A percentile compares a stretch with the other conserved stretches of the same genome.
phyloP scores from a whole-genome alignment of 2,113 vertebrate genomes.

The Anguilla rostrata region DNA sequence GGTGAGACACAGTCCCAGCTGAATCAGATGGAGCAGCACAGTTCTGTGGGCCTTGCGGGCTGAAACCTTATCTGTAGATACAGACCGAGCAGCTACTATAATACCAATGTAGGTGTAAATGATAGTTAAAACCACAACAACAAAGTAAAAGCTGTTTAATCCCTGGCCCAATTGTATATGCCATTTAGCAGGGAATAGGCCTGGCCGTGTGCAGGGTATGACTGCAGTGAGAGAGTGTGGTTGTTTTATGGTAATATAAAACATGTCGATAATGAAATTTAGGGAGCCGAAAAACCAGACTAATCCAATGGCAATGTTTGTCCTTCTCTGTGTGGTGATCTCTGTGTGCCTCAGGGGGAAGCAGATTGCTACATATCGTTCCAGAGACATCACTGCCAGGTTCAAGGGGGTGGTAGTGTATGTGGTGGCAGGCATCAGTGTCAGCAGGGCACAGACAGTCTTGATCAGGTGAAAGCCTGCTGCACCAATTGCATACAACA shows the following conservation, averaged over 20 bases:
- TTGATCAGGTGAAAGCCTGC: background rate
- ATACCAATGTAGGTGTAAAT: constrained; percentile 52
- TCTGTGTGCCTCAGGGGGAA: constrained; percentile 55
- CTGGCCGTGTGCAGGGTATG: constrained; percentile 27
- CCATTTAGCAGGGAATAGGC: constrained; percentile 40
- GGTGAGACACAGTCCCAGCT: constrained; percentile 53
- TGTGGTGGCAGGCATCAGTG: background rate
- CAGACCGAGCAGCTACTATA: constrained; percentile 50
- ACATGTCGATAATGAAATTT: constrained; percentile 34
- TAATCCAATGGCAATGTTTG: constrained; percentile 28
- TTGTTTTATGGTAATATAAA: constrained; percentile 7
- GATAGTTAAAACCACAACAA: constrained; percentile 36
- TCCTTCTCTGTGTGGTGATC: constrained; percentile 54
- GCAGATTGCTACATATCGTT: constrained; percentile 62
- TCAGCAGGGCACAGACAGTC: constrained; percentile 34
- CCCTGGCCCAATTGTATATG: constrained; percentile 39
- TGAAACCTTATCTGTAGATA: constrained; percentile 50
- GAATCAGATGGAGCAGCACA: constrained; percentile 56
- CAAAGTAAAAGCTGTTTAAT: constrained; percentile 45
- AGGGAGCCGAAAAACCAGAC: constrained; percentile 47
- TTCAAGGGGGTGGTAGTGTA: constrained; percentile 48
- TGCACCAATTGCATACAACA: constrained; percentile 32
- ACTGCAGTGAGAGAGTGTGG: constrained; percentile 15
- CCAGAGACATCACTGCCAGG: constrained; percentile 61
- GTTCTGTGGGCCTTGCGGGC: constrained; percentile 53